Evolutionary conservation across 2,797 vertebrate species (phyloP).

Genomic region (Coendou prehensilis): DNA sequence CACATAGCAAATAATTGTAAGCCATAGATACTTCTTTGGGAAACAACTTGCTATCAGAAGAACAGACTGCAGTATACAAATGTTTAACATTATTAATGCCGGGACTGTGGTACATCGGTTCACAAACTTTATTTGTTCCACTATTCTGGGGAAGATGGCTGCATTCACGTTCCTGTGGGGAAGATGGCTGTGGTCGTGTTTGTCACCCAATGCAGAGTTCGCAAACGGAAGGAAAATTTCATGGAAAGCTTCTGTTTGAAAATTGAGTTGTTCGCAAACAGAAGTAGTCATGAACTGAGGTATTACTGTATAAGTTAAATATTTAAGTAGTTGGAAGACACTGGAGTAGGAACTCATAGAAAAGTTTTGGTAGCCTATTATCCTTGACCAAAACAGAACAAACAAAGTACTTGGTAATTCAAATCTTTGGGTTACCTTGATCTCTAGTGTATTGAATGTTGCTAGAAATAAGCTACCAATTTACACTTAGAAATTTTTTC

Average conservation of each 20-base stretch:
- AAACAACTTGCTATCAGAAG: slow-evolving; percentile 47
- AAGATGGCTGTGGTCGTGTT: not conserved
- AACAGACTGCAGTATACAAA: not conserved
- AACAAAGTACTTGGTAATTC: not conserved
- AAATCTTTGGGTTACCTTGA: slow-evolving; percentile 58
- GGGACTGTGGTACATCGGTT: not conserved
- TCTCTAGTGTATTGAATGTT: slow-evolving; percentile 16
- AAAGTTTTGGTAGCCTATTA: slow-evolving; percentile 38
- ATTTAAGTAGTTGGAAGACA: slow-evolving; percentile 53
- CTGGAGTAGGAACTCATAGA: not conserved
- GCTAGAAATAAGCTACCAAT: slow-evolving; percentile 32
- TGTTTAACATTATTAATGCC: slow-evolving; percentile 44
- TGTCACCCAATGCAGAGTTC: not conserved
- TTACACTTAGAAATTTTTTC: slow-evolving; percentile 50
- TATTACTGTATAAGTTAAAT: not conserved
- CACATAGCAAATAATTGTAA: slow-evolving; percentile 53
- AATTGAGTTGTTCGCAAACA: not conserved
- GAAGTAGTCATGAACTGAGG: not conserved
- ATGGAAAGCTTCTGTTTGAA: not conserved
- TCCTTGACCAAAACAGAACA: slow-evolving; percentile 31
- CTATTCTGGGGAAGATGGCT: not conserved
- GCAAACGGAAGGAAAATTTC: not conserved
- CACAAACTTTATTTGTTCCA: not conserved
- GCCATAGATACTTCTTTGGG: slow-evolving; percentile 4
- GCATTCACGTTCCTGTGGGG: not conserved